Base-by-base conservation (phyloP, 2,888 invertebrate genomes). In the Lithosia quadra region DNA sequence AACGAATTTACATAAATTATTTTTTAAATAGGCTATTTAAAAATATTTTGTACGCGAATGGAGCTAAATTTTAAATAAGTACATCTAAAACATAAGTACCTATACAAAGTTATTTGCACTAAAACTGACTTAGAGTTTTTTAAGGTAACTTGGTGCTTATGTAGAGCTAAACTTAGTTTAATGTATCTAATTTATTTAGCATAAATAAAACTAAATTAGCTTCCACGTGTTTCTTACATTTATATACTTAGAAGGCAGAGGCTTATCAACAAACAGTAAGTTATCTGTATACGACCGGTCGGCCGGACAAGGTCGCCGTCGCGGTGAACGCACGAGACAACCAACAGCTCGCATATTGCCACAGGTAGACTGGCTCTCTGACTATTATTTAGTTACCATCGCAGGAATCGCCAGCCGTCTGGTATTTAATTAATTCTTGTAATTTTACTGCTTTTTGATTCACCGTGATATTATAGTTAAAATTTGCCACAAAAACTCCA, bases 241-340 rank as follows among this genome's bases (percentile, higher is more conserved):
- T 56, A 53, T 13, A 2, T 55, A 24, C 21, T 55, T 43, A 33
- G 63, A 69, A 74, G 55, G 71, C 71, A 73, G 63, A 64, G 60
- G 65, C 74, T 72, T 78, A 78, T 76, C 71, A 63, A 28, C 49
- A 69, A 60, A 59, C 68, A 73, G 73, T 15, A 28, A 72, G 75
- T 73, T 72, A 80, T 76, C 70, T 73, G 71, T 69, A 68, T 61
- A 13, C 56, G 64, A 63, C 10, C 34, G 73, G 39, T 72, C 75
- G 82, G 75, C 75, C 80, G 66, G n/a, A 62, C 81, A 82, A 82
- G 82, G 82, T 81, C 80, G 73, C 71, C 74, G 74, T 65, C 80
- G 73, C 72, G 76, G 74, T 67, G 66, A 59, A 55, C 36, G 59
- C 36, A 53, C 65, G 49, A 65, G 39, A 59, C 58, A 39, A 21